Evolutionary conservation across 2,888 invertebrate species (phyloP), one percentile per base, ranked within the genome.

Genomic region (Thumatha senex): DNA sequence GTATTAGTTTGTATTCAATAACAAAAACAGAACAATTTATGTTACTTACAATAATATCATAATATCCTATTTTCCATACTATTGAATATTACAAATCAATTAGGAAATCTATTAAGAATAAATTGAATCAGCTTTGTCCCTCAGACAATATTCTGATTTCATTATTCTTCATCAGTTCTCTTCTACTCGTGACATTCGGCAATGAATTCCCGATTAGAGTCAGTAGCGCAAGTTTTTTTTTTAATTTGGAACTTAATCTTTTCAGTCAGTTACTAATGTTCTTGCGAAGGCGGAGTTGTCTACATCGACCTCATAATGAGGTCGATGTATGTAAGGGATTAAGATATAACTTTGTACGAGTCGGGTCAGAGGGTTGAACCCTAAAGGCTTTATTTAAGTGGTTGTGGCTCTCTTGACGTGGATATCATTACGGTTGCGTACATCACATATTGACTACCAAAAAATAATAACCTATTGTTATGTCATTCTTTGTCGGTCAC

Each of bases 91-190:
- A 49, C 31, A 5, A 35, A 36, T 30, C 29, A 41, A 43, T 52
- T 40, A 49, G 8, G 29, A 38, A 45, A 54, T 29, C 34, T 47
- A 54, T 56, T 46, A 38, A 24, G 36, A n/a, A 10, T 30, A 15
- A 11, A 41, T 29, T 10, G 42, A 31, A 24, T 8, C 33, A 30
- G 15, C 40, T 44, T 39, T 50, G 33, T 65, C 46, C 41, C 31
- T 40, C n/a, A 14, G 29, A 39, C 24, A 31, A 10, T 44, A 46
- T 54, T 31, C 13, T 38, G 1, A 43, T 38, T 50, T 48, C 49
- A 51, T 51, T 42, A 46, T 29, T 44, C 15, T 35, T 55, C 52
- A 56, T 65, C 41, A 61, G 58, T 61, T 51, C 46, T 43, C 13
- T 7, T 18, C 36, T 30, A 24, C 24, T 8, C 7, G 46, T 46